Conservation (phyloP, 2,113 vertebrate genomes). For the Cyanistes caeruleus region DNA sequence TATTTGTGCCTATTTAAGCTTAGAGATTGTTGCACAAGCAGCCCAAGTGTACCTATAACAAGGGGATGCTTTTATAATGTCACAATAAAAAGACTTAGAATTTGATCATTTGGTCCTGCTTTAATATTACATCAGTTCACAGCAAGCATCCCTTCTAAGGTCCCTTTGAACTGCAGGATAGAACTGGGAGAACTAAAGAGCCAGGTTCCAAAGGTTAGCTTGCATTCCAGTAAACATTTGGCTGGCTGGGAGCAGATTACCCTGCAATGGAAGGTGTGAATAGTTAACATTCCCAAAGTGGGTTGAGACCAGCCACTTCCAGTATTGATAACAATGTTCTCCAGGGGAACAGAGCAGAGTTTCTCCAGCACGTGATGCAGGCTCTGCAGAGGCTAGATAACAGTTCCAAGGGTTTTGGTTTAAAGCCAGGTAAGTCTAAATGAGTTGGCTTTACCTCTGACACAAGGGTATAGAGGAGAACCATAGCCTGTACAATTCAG, state of each 20-base stretch:
- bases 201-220: background rate
- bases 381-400: background rate
- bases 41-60: background rate
- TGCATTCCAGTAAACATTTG: background rate
- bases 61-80: background rate
- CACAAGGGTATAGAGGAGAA: background rate
- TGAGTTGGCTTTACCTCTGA: background rate
- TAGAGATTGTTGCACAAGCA: background rate
- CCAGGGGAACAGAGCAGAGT: rapidly evolving
- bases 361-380: background rate
- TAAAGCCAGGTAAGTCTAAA: background rate
- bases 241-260: background rate
- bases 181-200: background rate
- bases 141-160: rapidly evolving
- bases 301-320: background rate
- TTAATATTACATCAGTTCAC: background rate
- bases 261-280: background rate
- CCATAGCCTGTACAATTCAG: background rate
- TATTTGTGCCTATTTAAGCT: background rate
- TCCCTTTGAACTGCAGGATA: background rate
- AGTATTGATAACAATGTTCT: background rate
- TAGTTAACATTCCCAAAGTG: background rate
- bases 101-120: background rate
- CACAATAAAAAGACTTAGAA: background rate
- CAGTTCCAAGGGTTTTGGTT: background rate